Evolutionary conservation across 2,888 invertebrate genomes (phyloP), one percentile per base, ranked within the genome.

Genomic region (Schizaphis graminum): DNA sequence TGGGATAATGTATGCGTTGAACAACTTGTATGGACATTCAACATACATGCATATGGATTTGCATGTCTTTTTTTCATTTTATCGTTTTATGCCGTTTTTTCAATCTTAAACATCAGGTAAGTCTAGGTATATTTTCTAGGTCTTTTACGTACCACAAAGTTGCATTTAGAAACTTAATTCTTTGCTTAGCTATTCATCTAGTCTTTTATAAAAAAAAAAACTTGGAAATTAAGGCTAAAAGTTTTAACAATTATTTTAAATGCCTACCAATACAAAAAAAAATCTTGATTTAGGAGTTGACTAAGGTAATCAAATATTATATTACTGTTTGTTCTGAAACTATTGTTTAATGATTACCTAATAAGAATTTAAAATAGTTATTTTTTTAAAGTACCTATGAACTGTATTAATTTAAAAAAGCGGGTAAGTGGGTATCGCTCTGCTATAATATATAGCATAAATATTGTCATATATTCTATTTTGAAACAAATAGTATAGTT

Each of bases 21-120:
- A 47, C 94, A 94, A 61, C 95, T 96, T 95, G 96, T 96, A 95
- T 96, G 96, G 96, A 96, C 96, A 85, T 96, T 97, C 95, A 96
- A 96, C 91, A 95, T 97, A 84, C 97, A 97, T 95, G 96, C 96
- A 35, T 97, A 97, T 95, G 96, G 96, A 89, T 96, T 97, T 95
- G 96, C 96, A 94, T 96, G 96, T 95, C 96, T 97, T 94, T 97
- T 97, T 96, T 96, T 96, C 95, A 95, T 96, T 95, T 96, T 97
- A 93, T 96, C 96, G 93, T 96, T 96, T 95, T 96, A 96, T 95
- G 96, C 96, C 89, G 96, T 96, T 95, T 96, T 96, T 95, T 96
- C 97, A 91, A 96, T 96, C 95, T 95, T 97, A 95, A 96, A 96
- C 95, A 96, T 97, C 95, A 96, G 96, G 96, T 96, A 95, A 95